Percentiles rank a stretch among this genome's conserved stretches.
Evolutionary conservation across 1,140 invertebrate species (phyloP).

Genomic region (Drosophila pseudoobscura): DNA sequence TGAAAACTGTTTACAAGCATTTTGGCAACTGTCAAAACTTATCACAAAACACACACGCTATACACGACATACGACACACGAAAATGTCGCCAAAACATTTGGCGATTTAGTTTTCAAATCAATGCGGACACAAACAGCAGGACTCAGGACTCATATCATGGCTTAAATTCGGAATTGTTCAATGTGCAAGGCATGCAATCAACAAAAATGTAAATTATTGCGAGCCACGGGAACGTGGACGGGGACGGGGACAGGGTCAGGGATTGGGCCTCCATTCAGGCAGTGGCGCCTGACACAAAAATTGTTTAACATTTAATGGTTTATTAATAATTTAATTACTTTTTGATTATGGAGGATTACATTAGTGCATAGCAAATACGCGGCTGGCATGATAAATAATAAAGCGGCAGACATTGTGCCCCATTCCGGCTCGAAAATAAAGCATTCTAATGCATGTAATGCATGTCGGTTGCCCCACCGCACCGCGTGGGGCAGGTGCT

Average conservation of each 20-base stretch:
- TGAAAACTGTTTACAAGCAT: slow-evolving; percentile 59
- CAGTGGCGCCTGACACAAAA: slow-evolving; percentile 51
- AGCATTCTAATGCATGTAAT: slow-evolving; percentile 31
- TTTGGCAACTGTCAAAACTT: slow-evolving; percentile 68
- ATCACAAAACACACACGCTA: slow-evolving; percentile 41
- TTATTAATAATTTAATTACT: slow-evolving; percentile 82
- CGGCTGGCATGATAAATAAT: slow-evolving; percentile 52
- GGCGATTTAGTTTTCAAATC: slow-evolving; percentile 64
- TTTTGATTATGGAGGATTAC: slow-evolving; percentile 79
- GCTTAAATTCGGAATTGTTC: slow-evolving; percentile 69
- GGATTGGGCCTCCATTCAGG: background rate
- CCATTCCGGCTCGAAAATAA: slow-evolving; percentile 9
- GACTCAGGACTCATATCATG: slow-evolving; percentile 31
- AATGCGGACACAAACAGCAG: slow-evolving; percentile 33
- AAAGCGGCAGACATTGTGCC: slow-evolving; percentile 27
- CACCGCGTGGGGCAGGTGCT: slow-evolving; percentile 1
- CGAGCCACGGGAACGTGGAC: background rate
- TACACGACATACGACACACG: background rate
- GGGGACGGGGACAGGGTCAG: background rate
- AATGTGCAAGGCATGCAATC: slow-evolving; percentile 20
- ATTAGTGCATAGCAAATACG: slow-evolving; percentile 70
- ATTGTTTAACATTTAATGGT: slow-evolving; percentile 79
- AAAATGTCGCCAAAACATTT: slow-evolving; percentile 59
- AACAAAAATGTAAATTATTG: slow-evolving; percentile 55
- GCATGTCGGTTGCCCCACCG: background rate